phyloP scores from a whole-genome alignment of 1,140 invertebrate genomes.

The Ectropis grisescens region DNA sequence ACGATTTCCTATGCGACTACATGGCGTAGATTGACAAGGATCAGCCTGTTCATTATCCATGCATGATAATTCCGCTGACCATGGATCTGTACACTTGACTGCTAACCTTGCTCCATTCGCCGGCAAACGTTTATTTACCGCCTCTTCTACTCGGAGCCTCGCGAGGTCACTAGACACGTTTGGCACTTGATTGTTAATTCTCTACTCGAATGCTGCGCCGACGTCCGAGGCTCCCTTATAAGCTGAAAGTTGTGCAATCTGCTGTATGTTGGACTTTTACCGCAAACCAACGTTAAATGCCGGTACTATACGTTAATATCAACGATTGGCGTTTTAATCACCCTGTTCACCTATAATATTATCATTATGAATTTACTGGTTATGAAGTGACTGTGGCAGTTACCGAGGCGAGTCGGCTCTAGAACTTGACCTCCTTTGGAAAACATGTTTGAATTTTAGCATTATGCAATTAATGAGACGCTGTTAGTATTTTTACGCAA shows the following conservation, averaged over 20 bases:
- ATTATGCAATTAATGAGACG: slow-evolving; percentile 30
- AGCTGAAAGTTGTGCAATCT: too few relatives aligned
- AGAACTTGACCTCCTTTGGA: slow-evolving; percentile 53
- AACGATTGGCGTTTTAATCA: too few relatives aligned
- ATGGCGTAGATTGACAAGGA: too few relatives aligned
- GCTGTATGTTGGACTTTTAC: too few relatives aligned
- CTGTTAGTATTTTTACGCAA: slow-evolving; percentile 28
- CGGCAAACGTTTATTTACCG: slow-evolving; percentile 22
- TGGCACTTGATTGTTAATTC: slow-evolving; percentile 34
- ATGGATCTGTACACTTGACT: slow-evolving; percentile 19
- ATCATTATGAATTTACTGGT: not conserved
- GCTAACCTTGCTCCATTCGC: slow-evolving; percentile 26
- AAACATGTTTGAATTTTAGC: slow-evolving; percentile 36
- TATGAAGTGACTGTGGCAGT: slow-evolving; percentile 2
- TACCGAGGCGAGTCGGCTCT: slow-evolving; percentile 13
- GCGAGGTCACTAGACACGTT: slow-evolving; percentile 30
- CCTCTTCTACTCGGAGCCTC: slow-evolving; percentile 27
- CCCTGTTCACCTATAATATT: not conserved
- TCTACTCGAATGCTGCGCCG: slow-evolving; percentile 14
- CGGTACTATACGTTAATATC: too few relatives aligned
- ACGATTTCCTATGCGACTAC: too few relatives aligned
- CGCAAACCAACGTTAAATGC: too few relatives aligned
- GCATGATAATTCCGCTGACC: slow-evolving; percentile 14
- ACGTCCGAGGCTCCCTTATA: too few relatives aligned
- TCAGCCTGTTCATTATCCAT: too few relatives aligned